phyloP scores from a whole-genome alignment of 2,113 vertebrate genomes.

The Glaucomys volans region DNA sequence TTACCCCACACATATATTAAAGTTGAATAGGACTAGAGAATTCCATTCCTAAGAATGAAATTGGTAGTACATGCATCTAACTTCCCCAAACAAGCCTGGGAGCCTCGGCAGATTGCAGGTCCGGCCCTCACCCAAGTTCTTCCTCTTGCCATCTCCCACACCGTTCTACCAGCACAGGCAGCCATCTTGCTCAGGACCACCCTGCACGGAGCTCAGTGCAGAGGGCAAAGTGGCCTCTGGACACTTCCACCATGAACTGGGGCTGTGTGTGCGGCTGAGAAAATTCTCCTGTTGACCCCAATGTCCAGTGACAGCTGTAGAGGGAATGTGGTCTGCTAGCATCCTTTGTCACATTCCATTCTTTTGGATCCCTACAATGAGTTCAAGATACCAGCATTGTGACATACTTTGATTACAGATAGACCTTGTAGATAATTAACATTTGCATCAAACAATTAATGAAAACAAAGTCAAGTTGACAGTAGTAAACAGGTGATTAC shows the following conservation, averaged over 20 bases:
- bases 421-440: not conserved
- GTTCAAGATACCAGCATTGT: not conserved
- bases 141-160: not conserved
- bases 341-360: not conserved
- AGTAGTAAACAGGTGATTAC: not conserved
- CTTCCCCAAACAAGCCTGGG: not conserved
- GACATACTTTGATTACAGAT: not conserved
- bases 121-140: not conserved
- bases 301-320: not conserved
- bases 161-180: not conserved
- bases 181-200: not conserved
- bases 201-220: not conserved
- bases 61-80: rapidly evolving
- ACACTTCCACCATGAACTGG: not conserved
- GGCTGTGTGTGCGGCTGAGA: not conserved
- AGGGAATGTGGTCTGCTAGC: not conserved
- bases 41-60: not conserved
- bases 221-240: not conserved
- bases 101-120: not conserved
- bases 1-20: not conserved
- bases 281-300: not conserved
- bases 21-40: not conserved
- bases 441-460: not conserved
- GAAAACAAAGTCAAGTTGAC: not conserved
- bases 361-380: not conserved